Conservation (phyloP, 2,888 invertebrate species). For the Mythimna ferrago region DNA sequence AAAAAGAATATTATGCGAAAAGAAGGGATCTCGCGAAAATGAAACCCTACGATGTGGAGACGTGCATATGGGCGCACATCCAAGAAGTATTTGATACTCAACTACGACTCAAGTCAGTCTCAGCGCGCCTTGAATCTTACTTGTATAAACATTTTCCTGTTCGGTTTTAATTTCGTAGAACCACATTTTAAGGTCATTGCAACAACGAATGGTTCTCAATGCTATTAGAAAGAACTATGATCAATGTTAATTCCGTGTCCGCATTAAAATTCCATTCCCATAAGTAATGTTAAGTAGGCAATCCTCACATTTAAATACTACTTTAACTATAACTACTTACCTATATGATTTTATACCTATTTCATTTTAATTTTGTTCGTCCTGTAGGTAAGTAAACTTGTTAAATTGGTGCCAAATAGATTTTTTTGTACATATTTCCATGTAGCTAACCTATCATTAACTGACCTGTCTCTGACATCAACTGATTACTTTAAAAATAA, state of each 20-base stretch:
- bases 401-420: too few species aligned
- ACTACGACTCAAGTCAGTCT: not conserved
- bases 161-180: slow-evolving; percentile 69
- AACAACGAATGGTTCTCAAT: slow-evolving; percentile 52
- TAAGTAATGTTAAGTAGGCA: slow-evolving; percentile 28
- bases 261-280: slow-evolving; percentile 46
- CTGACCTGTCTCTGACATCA: too few species aligned
- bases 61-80: not conserved
- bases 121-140: slow-evolving; percentile 7
- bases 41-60: not conserved
- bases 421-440: too few species aligned
- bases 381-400: too few species aligned
- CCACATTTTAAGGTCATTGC: slow-evolving; percentile 65
- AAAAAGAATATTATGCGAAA: too few species aligned
- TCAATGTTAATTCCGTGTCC: slow-evolving; percentile 41
- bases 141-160: slow-evolving; percentile 61
- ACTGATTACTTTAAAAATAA: too few species aligned
- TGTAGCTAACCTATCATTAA: too few species aligned
- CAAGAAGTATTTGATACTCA: not conserved
- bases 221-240: slow-evolving; percentile 58
- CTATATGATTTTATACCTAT: too few species aligned
- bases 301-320: slow-evolving; percentile 21
- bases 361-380: too few species aligned
- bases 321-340: not conserved
- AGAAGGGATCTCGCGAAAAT: not conserved